Conservation (phyloP, 2,797 vertebrate genomes). For the Ctenosaura bakeri region DNA sequence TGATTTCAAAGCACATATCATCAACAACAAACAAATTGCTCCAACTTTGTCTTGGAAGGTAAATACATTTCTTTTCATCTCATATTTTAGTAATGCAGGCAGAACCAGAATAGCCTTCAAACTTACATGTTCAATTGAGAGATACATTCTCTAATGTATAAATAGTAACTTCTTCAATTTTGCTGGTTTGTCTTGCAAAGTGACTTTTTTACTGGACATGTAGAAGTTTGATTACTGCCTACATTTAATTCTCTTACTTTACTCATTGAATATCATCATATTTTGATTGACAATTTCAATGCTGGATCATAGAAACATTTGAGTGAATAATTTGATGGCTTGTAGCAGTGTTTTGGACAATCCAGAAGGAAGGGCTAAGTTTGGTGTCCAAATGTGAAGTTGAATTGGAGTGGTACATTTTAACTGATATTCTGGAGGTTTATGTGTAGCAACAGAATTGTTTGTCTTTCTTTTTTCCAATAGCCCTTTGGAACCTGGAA, state of each 20-base stretch:
- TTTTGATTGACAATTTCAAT: neutral
- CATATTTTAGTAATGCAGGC: neutral
- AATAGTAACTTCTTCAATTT: neutral
- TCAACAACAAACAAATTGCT: no score
- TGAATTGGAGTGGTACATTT: neutral
- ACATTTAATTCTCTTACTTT: neutral
- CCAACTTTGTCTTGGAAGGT: no score
- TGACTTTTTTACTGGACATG: neutral
- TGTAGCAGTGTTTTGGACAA: neutral
- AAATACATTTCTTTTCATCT: no score
- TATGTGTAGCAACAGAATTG: neutral
- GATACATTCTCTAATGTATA: neutral
- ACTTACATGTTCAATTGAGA: neutral
- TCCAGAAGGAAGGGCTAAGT: no score
- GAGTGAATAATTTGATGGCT: neutral
- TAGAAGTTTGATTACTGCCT: neutral
- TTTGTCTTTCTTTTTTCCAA: neutral
- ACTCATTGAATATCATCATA: neutral
- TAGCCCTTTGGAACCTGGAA: conserved; percentile 44
- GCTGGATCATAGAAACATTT: neutral
- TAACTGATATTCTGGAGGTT: neutral
- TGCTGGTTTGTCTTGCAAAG: neutral
- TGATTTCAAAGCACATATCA: no score
- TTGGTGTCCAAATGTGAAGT: neutral
- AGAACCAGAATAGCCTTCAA: neutral